Base-by-base conservation (phyloP, 1,140 invertebrate species). In the Eubasilissa regina region DNA sequence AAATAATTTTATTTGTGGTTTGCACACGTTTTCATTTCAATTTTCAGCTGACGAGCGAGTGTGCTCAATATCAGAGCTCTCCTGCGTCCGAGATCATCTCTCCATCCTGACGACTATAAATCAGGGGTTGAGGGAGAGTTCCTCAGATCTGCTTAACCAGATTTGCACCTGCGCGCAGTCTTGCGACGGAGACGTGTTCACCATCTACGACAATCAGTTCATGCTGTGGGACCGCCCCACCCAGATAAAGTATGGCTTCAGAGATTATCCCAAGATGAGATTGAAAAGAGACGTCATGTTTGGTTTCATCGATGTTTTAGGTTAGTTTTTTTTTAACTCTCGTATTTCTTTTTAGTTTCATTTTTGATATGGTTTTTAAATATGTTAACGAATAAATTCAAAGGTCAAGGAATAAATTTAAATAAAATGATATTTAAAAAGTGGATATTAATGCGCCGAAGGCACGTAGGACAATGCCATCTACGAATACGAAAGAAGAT, bases 241-340 rank as follows among this genome's bases (percentile, higher is more conserved):
- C 11, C 73, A 78, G n/a, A 17, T 83, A 9, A 83, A 80, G 43
- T 80, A 73, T 25, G 76, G 79, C 4, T 56, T 83, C 12, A 74
- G 35, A 15, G 68, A 75, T 12, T 80, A 76, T 47, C 87, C 87
- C 0, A 87, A 87, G 53, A 84, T 87, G 1, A 82, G 87, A 0
- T 80, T 87, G 43, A 81, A 86, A 10, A 80, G 87, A 3, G 87
- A 88, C 80, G 84, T 88, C 10, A 83, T 88, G 0, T 88, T 87
- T 35, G 86, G 87, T 47, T 86, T 87, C 77, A 87, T 86, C 56
- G 86, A 88, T 81, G 83, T 87, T 25, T 48, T 83, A 17, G 76
- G 81, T 80, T 7, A 68, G 55, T 62, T 58, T 1, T 45, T 4
- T 43, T 60, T 76, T 79, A 58, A 48, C 85, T 86, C 11, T 47